Conservation (phyloP, 2,113 vertebrate genomes). For the Indri indri region DNA sequence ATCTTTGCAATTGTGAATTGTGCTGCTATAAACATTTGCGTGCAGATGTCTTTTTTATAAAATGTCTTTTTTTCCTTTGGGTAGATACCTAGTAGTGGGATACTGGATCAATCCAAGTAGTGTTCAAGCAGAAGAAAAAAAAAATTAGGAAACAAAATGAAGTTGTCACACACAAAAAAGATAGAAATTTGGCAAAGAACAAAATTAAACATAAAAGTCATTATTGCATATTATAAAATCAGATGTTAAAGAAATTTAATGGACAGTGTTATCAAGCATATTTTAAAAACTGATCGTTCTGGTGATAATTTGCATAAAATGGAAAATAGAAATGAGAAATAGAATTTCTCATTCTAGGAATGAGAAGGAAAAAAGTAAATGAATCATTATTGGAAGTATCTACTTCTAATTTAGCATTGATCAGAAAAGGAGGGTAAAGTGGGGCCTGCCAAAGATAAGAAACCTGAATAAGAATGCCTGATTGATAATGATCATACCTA, state of each 20-base stretch:
- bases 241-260: background rate
- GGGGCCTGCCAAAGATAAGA: background rate
- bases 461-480: background rate
- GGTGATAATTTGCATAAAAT: background rate
- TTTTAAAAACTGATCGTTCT: background rate
- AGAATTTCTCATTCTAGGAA: background rate
- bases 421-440: background rate
- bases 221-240: background rate
- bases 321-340: slow-evolving; percentile 38
- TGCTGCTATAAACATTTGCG: no score
- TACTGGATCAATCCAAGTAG: background rate
- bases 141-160: slow-evolving; percentile 31
- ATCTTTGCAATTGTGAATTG: no score
- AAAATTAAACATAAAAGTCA: slow-evolving; percentile 8
- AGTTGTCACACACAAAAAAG: background rate
- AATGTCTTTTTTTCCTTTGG: no score
- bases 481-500: background rate
- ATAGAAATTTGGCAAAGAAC: background rate
- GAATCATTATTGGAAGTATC: background rate
- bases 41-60: no score
- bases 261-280: background rate
- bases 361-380: slow-evolving; percentile 11
- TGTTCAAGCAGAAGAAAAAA: background rate
- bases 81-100: no score
- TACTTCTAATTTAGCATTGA: slow-evolving; percentile 20